Base-by-base conservation (phyloP, 2,888 invertebrate genomes). In the Drosophila lutescens region DNA sequence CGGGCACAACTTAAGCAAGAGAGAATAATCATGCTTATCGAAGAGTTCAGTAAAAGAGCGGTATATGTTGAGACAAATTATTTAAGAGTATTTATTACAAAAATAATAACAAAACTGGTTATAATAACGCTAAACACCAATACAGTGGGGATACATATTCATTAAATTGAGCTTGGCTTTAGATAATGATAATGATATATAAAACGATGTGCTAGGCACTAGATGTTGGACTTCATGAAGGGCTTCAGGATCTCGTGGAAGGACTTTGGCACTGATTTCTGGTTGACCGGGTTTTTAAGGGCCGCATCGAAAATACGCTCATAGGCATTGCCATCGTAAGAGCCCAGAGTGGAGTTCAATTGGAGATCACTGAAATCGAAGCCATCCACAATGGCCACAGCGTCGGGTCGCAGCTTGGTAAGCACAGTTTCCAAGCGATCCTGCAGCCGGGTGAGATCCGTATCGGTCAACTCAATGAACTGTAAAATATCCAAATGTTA, bases 381-480 rank as follows among this genome's bases (percentile, higher is more conserved):
- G 12, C 97, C 95, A 92, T 99, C 99, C 0, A 98, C 98, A 34
- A 99, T 93, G 0, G 96, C 95, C 0, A 99, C 96, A 0, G 97
- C 98, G 91, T 98, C 96, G 1, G 97, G 97, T 43, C 98, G 94
- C 43, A 99, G 93, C n/a, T 94, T 93, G 2, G 93, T 92, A 59
- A 98, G 93, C 54, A 96, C 92, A 10, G 94, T 94, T 86, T 96
- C 95, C 79, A 97, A 93, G 92, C 96, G 95, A 47, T 91, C 91
- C 89, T 96, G 96, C 40, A 97, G 84, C 17, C 93, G 89, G 17
- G 72, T 69, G 15, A 91, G 44, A 70, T 91, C 88, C 9, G 65
- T 66, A 20, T 89, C 90, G 6, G 79, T 79, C 46, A 92, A 49
- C 15, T 76, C 67, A 8, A 90, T 83, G 51, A 91, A 88, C 91